Evolutionary conservation across 1,140 invertebrate genomes (phyloP), one percentile per base, ranked within the genome.

Genomic region (Rhopalosiphum maidis): DNA sequence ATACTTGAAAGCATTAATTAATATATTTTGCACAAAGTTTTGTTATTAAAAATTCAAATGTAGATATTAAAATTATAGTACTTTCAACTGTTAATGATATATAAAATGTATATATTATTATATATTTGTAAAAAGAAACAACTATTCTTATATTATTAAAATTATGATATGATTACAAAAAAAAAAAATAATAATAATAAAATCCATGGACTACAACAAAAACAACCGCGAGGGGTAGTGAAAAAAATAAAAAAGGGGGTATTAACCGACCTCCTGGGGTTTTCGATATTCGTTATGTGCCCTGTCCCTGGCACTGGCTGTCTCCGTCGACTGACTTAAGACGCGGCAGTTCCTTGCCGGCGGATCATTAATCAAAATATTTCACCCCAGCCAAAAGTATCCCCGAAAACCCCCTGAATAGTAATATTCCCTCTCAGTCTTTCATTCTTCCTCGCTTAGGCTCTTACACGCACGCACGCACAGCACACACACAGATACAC

Each of bases 281-380:
- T 93, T 93, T 93, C 91, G 91, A 93, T 93, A 93, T 93, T 93
- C 91, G 91, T 93, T 93, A 86, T 93, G 91, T 86, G 82, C 82
- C 35, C 91, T 86, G 91, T 93, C 91, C 91, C 91, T 93, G 91
- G 91, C 91, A 93, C 91, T 93, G 48, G 91, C 82, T 93, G 91
- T 93, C 91, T 93, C 91, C 91, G 91, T 55, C 91, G 48, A 93
- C 91, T 93, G 77, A 93, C 91, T 93, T 92, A 93, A 93, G 91
- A 93, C 91, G 91, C 82, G 91, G 91, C 48, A 93, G 91, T 93
- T 93, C 91, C 82, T 93, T 85, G 77, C 77, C 91, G 23, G 82
- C 23, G 77, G 91, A 93, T 93, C 91, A 93, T 93, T 93, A 93
- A 93, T 93, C 91, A 93, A 93, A 93, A 93, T 93, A 93, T 93